A percentile compares a stretch with the other conserved stretches of the same genome.
phyloP scores from a whole-genome alignment of 2,888 invertebrate species.

The Leucania comma region DNA sequence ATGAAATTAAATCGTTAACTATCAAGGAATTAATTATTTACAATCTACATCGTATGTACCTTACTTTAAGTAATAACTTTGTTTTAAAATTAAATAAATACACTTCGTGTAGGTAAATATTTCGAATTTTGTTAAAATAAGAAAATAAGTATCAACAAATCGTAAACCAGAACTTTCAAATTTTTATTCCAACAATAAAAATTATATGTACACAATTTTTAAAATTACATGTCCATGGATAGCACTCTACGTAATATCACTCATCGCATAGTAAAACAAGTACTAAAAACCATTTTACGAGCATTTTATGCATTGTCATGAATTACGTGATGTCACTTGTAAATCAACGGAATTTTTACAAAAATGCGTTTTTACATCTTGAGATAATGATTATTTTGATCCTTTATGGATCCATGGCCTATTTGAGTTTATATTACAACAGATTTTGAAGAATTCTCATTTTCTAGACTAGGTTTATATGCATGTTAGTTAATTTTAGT shows the following conservation, averaged over 20 bases:
- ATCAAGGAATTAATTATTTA: slow-evolving; percentile 64
- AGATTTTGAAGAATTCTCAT: slow-evolving; percentile 39
- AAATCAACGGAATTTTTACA: slow-evolving; percentile 42
- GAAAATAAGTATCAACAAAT: slow-evolving; percentile 23
- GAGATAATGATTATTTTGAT: slow-evolving; percentile 19
- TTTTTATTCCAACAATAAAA: slow-evolving; percentile 44
- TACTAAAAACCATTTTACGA: slow-evolving; percentile 54
- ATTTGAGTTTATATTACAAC: slow-evolving; percentile 43
- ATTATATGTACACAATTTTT: slow-evolving; percentile 37
- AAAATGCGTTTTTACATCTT: slow-evolving; percentile 8
- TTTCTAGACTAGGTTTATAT: slow-evolving; percentile 49
- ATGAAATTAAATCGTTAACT: slow-evolving; percentile 40
- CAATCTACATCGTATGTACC: slow-evolving; percentile 64
- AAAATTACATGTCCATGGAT: slow-evolving; percentile 25
- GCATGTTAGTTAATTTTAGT: slow-evolving; percentile 32
- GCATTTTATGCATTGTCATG: slow-evolving; percentile 58
- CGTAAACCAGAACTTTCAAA: slow-evolving; percentile 36
- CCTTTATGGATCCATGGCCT: slow-evolving; percentile 8
- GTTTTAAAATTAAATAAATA: slow-evolving; percentile 65
- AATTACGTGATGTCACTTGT: slow-evolving; percentile 44
- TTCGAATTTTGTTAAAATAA: slow-evolving; percentile 19
- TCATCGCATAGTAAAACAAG: slow-evolving; percentile 54
- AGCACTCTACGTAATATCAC: slow-evolving; percentile 49
- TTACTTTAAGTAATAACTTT: slow-evolving; percentile 44
- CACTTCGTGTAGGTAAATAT: slow-evolving; percentile 58